These are phyloP conservation scores for Ranitomeya variabilis DNA, from an alignment of 2,113 vertebrate species.

Conservation along the genomic window DNA sequence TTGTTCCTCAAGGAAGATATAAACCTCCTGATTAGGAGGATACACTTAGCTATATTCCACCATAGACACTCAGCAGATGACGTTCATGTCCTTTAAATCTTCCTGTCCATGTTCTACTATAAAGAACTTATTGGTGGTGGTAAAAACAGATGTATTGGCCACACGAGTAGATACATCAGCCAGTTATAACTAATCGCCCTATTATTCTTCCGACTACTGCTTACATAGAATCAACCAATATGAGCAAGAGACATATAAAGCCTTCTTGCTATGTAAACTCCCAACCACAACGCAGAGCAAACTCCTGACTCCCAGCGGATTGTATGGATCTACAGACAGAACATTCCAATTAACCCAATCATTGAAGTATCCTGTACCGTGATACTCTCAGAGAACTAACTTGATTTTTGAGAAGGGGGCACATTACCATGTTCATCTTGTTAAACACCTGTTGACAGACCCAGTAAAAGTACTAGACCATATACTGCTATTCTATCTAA, in stretches of 20 bases:
- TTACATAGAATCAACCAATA: background rate
- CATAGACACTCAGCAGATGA: background rate
- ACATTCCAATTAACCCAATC: background rate
- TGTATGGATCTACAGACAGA: background rate
- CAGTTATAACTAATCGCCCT: background rate
- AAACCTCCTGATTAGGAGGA: too few species aligned
- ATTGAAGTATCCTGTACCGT: too few species aligned
- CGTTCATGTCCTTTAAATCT: background rate
- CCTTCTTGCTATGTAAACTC: too few species aligned
- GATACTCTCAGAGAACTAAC: background rate
- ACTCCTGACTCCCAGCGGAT: background rate
- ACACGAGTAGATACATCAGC: background rate
- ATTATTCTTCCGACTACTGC: background rate
- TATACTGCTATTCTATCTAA: slow-evolving; percentile 7
- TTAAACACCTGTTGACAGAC: background rate
- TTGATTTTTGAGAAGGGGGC: background rate
- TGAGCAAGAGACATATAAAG: too few species aligned
- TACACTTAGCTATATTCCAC: too few species aligned
- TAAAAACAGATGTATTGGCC: background rate
- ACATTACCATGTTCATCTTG: background rate
- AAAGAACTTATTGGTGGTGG: background rate
- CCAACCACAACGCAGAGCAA: background rate
- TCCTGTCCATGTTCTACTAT: background rate
- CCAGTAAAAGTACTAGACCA: background rate
- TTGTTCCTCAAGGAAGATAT: too few species aligned